Conservation (phyloP, 1,140 invertebrate species). For the Tetragonula clypearis region DNA sequence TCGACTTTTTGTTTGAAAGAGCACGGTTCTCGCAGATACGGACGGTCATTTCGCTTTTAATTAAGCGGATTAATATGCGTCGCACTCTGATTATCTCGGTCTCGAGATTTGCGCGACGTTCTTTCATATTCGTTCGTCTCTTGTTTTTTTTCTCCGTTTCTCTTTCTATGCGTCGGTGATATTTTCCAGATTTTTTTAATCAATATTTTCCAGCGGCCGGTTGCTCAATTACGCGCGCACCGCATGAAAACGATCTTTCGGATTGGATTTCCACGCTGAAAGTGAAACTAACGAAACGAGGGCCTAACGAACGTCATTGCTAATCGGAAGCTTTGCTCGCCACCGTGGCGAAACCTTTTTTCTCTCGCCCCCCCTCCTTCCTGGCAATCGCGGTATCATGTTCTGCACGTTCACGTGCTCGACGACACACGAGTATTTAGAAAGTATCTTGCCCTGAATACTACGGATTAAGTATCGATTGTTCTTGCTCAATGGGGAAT, state of each 20-base stretch:
- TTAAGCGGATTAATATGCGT: conserved; percentile 43
- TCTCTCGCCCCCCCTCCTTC: too few relatives aligned
- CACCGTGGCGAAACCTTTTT: not conserved
- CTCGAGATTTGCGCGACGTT: not conserved
- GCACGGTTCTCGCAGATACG: not conserved
- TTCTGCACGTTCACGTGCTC: not conserved
- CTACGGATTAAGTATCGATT: not conserved
- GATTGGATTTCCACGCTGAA: conserved; percentile 33
- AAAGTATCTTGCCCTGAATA: conserved; percentile 19
- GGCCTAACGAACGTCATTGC: not conserved
- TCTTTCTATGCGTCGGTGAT: not conserved
- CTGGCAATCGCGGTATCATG: not conserved
- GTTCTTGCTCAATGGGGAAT: not conserved
- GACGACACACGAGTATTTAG: conserved; percentile 20
- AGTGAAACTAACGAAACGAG: conserved; percentile 28
- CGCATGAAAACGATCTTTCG: conserved; percentile 6
- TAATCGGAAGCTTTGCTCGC: conserved; percentile 26
- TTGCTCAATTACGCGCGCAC: conserved; percentile 24
- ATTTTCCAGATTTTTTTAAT: not conserved
- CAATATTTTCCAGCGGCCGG: not conserved
- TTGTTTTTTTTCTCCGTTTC: not conserved
- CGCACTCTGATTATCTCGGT: conserved; percentile 1
- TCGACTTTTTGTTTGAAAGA: not conserved
- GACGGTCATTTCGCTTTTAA: conserved; percentile 21
- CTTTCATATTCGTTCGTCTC: not conserved